Conservation (phyloP, 2,113 vertebrate species). For the Brachypodius melanocephalos region DNA sequence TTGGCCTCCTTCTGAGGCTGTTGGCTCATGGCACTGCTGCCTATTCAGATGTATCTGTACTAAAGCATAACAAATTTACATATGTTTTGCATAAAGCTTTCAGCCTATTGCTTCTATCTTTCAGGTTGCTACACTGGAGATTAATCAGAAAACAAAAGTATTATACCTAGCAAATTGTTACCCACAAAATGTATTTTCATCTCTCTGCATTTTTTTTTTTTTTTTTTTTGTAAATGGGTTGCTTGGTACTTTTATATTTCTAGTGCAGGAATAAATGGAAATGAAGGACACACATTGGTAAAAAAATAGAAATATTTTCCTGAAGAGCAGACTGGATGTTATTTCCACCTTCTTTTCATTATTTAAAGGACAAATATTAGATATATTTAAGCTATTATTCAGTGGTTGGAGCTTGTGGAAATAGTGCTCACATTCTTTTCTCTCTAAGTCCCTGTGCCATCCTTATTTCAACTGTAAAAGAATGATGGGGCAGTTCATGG, state of each 20-base stretch:
- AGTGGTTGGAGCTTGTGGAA: background rate
- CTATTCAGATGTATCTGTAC: conserved; percentile 68
- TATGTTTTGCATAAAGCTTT: conserved; percentile 72
- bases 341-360: background rate
- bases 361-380: background rate
- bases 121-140: conserved; percentile 10
- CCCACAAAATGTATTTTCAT: background rate
- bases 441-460: background rate
- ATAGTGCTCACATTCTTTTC: background rate
- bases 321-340: background rate
- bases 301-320: background rate
- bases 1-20: conserved; percentile 72
- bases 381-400: background rate
- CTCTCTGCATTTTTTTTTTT: background rate
- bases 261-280: background rate
- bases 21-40: conserved; percentile 68
- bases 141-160: background rate
- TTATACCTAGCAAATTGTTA: background rate
- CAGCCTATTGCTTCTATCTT: background rate
- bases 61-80: conserved; percentile 67
- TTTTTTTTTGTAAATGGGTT: background rate
- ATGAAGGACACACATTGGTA: background rate
- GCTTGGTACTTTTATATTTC: background rate
- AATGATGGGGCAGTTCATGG: background rate
- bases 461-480: background rate